These are phyloP conservation scores for Xyrauchen texanus DNA, from an alignment of 2,113 vertebrate genomes.

Conservation along the genomic window DNA sequence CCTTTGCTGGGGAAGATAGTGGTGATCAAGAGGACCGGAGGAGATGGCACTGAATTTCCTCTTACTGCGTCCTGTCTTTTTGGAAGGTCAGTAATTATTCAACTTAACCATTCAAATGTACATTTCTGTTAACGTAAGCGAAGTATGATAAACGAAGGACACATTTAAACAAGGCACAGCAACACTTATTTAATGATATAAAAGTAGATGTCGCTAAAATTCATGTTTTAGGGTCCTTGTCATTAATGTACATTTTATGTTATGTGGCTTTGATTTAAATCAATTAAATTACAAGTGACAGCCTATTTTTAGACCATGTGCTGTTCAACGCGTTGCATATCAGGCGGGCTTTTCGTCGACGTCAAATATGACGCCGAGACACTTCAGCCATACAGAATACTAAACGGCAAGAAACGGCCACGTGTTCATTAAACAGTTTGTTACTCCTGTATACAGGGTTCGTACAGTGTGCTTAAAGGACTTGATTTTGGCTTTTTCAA, in stretches of 20 bases:
- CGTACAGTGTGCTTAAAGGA: too few relatives aligned
- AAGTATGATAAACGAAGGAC: too few relatives aligned
- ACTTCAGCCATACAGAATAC: conserved; percentile 20
- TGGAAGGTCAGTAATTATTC: conserved; percentile 80
- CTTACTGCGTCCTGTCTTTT: conserved; percentile 84
- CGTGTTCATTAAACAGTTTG: background rate
- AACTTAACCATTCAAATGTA: background rate
- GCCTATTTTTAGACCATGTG: background rate
- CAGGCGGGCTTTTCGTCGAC: conserved; percentile 48
- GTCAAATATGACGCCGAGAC: conserved; percentile 24
- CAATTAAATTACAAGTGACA: background rate
- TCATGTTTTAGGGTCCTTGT: too few relatives aligned
- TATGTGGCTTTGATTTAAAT: background rate
- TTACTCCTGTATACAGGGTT: too few relatives aligned
- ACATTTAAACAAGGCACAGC: too few relatives aligned
- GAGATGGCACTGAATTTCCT: conserved; percentile 83
- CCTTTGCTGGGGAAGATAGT: conserved; percentile 81
- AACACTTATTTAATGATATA: too few relatives aligned
- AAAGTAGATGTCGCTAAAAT: too few relatives aligned
- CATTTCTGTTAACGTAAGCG: too few relatives aligned
- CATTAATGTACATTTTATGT: too few relatives aligned
- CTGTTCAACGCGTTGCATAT: background rate
- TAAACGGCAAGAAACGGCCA: background rate
- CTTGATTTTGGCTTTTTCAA: too few relatives aligned
- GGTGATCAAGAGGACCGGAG: conserved; percentile 83